Evolutionary conservation across 2,888 invertebrate species (phyloP).

Genomic region (Agrypnus murinus): DNA sequence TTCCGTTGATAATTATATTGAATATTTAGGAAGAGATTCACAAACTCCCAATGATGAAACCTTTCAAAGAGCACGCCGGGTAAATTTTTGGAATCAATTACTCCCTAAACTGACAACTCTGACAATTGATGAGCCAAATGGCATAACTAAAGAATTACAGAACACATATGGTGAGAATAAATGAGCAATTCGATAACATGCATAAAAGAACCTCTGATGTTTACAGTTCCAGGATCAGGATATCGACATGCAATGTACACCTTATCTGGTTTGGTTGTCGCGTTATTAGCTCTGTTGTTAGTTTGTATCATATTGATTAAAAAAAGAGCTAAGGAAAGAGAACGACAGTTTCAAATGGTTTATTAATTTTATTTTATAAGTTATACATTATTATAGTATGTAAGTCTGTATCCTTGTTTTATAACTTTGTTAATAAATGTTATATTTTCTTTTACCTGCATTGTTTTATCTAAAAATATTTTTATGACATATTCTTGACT

Average conservation of each 20-base stretch:
- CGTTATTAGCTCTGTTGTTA: constrained; percentile 72
- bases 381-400: no score
- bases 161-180: constrained; percentile 62
- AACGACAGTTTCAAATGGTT: constrained; percentile 63
- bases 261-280: constrained; percentile 74
- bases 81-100: constrained; percentile 71
- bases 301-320: constrained; percentile 74
- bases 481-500: no score
- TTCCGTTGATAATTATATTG: constrained; percentile 72
- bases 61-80: constrained; percentile 54
- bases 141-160: constrained; percentile 63
- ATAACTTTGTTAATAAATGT: no score
- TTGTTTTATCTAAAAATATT: no score
- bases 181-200: no score
- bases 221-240: constrained; percentile 64
- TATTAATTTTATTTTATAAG: constrained; percentile 28
- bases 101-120: constrained; percentile 66
- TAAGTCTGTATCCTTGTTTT: no score
- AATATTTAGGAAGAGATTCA: constrained; percentile 67
- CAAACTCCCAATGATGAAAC: constrained; percentile 51
- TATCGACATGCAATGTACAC: constrained; percentile 78
- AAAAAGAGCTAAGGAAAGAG: constrained; percentile 67
- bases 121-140: constrained; percentile 55
- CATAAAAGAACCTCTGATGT: no score
- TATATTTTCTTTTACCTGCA: no score